Evolutionary conservation across 2,888 invertebrate genomes (phyloP).

Genomic region (Leucophora obtusa): DNA sequence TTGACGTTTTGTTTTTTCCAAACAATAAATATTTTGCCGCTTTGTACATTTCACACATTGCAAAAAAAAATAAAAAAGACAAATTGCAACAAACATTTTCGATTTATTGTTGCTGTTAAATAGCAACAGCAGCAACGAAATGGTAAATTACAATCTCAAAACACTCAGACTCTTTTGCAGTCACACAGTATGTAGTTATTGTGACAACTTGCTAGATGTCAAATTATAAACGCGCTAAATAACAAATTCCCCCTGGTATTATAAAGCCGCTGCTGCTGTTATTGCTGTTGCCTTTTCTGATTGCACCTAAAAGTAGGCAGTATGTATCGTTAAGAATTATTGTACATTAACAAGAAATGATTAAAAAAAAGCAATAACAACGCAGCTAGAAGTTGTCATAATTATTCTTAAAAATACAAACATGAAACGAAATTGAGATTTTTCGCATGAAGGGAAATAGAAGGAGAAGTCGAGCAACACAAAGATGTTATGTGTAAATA

Average conservation of each 20-base stretch:
- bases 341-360: constrained; percentile 60
- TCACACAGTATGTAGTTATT: constrained; percentile 24
- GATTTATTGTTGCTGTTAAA: constrained; percentile 53
- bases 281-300: constrained; percentile 32
- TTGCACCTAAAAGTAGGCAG: constrained; percentile 66
- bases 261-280: constrained; percentile 12
- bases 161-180: constrained; percentile 40
- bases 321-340: constrained; percentile 51
- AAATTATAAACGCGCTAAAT: constrained; percentile 66
- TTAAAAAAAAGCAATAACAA: constrained; percentile 57
- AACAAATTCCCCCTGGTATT: constrained; percentile 62
- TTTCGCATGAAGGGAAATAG: background rate
- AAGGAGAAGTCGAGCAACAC: background rate
- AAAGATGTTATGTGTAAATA: background rate
- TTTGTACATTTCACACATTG: constrained; percentile 10
- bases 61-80: background rate
- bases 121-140: constrained; percentile 44
- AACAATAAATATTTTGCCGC: constrained; percentile 62
- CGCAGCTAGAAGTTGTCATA: constrained; percentile 1
- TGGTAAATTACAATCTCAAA: constrained; percentile 48
- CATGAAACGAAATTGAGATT: background rate
- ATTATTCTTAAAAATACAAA: background rate
- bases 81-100: constrained; percentile 46
- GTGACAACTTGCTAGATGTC: constrained; percentile 67
- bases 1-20: constrained; percentile 58